Percentiles rank a stretch among this genome's conserved stretches.
phyloP scores from a whole-genome alignment of 1,140 invertebrate species.

The Microplitis demolitor region DNA sequence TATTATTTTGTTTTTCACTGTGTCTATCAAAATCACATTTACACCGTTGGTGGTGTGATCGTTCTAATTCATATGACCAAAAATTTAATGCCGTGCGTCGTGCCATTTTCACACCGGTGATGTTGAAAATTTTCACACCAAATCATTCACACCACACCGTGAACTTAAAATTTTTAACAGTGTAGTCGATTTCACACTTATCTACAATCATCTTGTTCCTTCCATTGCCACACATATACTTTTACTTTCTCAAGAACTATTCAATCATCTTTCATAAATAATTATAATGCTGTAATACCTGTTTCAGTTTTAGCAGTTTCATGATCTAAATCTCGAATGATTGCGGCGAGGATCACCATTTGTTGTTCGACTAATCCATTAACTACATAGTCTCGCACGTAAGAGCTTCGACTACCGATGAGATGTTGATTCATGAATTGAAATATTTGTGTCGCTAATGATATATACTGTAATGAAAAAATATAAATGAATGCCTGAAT shows the following conservation, averaged over 20 bases:
- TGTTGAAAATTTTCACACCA: too few relatives aligned
- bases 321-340: constrained; percentile 84
- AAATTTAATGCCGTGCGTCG: too few relatives aligned
- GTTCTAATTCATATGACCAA: too few relatives aligned
- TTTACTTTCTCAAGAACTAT: background rate
- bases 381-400: constrained; percentile 63
- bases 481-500: constrained; percentile 15
- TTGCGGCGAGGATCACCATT: constrained; percentile 79
- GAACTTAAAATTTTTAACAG: too few relatives aligned
- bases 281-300: constrained; percentile 57
- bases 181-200: too few relatives aligned
- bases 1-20: too few relatives aligned
- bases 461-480: constrained; percentile 71
- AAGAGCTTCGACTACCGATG: constrained; percentile 67
- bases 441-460: constrained; percentile 80
- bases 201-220: too few relatives aligned
- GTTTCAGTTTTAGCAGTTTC: constrained; percentile 82
- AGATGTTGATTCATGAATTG: constrained; percentile 74
- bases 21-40: too few relatives aligned
- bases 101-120: too few relatives aligned
- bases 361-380: constrained; percentile 75
- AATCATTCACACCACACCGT: too few relatives aligned
- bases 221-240: too few relatives aligned
- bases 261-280: background rate
- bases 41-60: too few relatives aligned